A percentile compares a stretch with the other conserved stretches of the same genome.
phyloP scores from a whole-genome alignment of 2,888 invertebrate species.

The Euphydryas editha region DNA sequence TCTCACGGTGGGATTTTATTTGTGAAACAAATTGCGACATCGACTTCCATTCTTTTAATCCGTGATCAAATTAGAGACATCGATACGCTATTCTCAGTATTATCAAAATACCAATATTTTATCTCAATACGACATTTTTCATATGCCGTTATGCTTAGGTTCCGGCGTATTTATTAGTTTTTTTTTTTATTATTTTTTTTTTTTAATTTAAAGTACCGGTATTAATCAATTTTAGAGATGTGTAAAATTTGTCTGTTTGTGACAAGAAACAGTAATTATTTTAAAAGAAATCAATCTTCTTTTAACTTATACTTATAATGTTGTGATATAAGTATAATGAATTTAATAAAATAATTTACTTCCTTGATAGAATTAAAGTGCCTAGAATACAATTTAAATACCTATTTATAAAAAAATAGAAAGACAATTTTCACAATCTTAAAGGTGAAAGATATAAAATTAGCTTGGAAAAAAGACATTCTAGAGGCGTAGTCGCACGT shows the following conservation, averaged over 20 bases:
- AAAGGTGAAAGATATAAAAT: constrained; percentile 12
- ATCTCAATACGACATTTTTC: background rate
- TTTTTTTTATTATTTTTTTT: no score
- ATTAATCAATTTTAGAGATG: no score
- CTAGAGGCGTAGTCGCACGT: constrained; percentile 17
- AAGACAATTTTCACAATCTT: constrained; percentile 4
- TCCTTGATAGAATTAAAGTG: no score
- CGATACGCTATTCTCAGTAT: constrained; percentile 31
- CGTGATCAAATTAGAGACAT: constrained; percentile 51
- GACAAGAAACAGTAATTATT: no score
- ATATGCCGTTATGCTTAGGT: background rate
- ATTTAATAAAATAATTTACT: no score
- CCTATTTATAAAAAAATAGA: background rate
- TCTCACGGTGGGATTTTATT: constrained; percentile 71
- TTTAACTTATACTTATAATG: no score
- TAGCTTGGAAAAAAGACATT: constrained; percentile 17
- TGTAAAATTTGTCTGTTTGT: no score
- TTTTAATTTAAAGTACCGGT: no score
- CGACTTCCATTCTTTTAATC: constrained; percentile 61
- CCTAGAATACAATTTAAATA: background rate
- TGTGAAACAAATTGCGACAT: constrained; percentile 68
- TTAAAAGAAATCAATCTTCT: no score
- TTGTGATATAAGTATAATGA: no score
- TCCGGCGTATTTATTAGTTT: no score
- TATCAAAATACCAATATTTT: constrained; percentile 7